Percentiles rank a stretch among this genome's conserved stretches.
phyloP scores from a whole-genome alignment of 1,140 invertebrate species.

The Rhyacophila brunnea region DNA sequence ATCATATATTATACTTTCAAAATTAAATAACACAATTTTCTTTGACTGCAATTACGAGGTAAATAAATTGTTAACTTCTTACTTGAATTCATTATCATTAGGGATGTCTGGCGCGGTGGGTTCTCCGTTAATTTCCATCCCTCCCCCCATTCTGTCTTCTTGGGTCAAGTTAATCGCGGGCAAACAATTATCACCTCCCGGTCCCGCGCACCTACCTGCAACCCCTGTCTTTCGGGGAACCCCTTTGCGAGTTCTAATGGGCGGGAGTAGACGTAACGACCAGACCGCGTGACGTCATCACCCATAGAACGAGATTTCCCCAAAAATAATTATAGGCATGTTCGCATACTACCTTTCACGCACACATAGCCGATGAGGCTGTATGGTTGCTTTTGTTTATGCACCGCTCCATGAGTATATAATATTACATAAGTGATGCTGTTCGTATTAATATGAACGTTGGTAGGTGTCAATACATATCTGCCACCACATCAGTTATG shows the following conservation, averaged over 20 bases:
- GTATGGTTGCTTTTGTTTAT: no score
- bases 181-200: slow-evolving; percentile 29
- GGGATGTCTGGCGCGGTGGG: background rate
- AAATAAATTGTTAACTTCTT: no score
- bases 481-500: no score
- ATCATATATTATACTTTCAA: no score
- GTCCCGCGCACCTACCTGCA: background rate
- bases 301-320: slow-evolving; percentile 28
- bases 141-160: slow-evolving; percentile 3
- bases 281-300: slow-evolving; percentile 29
- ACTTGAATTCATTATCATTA: no score
- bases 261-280: slow-evolving; percentile 14
- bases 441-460: no score
- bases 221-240: slow-evolving; percentile 25
- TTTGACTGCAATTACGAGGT: no score
- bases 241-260: slow-evolving; percentile 11
- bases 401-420: no score
- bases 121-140: background rate
- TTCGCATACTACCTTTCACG: background rate
- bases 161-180: slow-evolving; percentile 26
- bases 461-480: no score
- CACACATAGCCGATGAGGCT: no score
- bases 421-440: no score
- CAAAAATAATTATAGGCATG: slow-evolving; percentile 19
- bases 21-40: no score